Conservation (phyloP, 1,140 invertebrate genomes). For the Pectinophora gossypiella region DNA sequence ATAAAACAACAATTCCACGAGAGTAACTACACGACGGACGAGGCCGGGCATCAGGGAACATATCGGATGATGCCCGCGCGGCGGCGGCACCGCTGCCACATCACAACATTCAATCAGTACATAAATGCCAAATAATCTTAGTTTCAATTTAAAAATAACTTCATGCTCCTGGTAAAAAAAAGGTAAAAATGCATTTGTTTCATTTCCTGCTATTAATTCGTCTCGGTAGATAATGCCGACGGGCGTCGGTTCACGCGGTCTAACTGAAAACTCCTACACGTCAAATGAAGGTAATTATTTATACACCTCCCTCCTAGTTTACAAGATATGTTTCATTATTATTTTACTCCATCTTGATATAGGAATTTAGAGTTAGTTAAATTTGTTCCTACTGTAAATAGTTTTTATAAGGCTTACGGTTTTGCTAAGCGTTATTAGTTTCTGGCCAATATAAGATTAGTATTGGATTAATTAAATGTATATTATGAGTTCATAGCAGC, state of each 20-base stretch:
- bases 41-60: constrained; percentile 12
- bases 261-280: neutral
- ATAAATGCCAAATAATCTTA: too few relatives aligned
- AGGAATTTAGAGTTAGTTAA: neutral
- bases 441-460: neutral
- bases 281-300: neutral
- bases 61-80: constrained; percentile 23
- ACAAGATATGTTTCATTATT: neutral
- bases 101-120: too few relatives aligned
- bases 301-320: neutral
- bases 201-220: neutral
- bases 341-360: neutral
- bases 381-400: neutral
- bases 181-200: neutral
- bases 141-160: neutral
- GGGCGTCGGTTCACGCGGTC: neutral
- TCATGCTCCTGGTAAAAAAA: neutral
- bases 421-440: neutral
- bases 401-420: too few relatives aligned
- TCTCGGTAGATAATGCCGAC: too few relatives aligned
- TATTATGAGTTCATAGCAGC: too few relatives aligned
- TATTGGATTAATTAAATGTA: too few relatives aligned
- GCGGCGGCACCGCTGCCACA: neutral
- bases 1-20: neutral
- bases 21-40: neutral